Conservation (phyloP, 2,797 vertebrate genomes). For the Neopelma chrysocephalum region DNA sequence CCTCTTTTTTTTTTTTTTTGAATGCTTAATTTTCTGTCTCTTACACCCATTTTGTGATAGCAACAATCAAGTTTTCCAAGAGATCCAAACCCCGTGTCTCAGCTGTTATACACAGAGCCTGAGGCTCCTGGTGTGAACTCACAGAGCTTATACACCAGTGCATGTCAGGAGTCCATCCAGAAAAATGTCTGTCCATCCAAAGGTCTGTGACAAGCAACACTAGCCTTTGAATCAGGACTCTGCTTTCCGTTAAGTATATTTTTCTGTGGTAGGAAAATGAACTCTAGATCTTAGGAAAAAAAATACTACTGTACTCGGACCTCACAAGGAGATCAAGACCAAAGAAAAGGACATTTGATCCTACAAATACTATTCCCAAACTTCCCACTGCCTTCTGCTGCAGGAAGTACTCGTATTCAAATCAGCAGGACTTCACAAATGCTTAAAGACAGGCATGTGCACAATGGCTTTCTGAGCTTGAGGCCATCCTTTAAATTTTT, state of each 20-base stretch:
- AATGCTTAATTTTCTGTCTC: not conserved
- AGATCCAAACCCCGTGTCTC: not conserved
- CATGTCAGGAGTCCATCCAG: not conserved
- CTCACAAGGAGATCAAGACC: not conserved
- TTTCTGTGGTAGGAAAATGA: not conserved
- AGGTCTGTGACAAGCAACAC: not conserved
- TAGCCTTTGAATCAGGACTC: not conserved
- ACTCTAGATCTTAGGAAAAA: not conserved
- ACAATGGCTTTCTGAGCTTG: not conserved
- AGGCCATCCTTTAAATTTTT: not conserved
- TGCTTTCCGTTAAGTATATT: not conserved
- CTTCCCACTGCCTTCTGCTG: not conserved
- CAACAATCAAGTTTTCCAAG: not conserved
- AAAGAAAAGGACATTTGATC: not conserved
- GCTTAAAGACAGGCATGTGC: not conserved
- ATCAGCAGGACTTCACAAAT: not conserved
- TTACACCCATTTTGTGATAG: not conserved
- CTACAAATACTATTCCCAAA: not conserved
- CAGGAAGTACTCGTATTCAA: not conserved
- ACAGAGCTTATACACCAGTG: not conserved
- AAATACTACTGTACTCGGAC: not conserved
- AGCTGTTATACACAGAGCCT: not conserved
- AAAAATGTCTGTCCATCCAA: not conserved
- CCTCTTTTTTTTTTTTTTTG: not conserved
- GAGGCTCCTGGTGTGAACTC: not conserved